Conservation (phyloP, 2,888 invertebrate genomes). For the Gastrophysa polygoni region DNA sequence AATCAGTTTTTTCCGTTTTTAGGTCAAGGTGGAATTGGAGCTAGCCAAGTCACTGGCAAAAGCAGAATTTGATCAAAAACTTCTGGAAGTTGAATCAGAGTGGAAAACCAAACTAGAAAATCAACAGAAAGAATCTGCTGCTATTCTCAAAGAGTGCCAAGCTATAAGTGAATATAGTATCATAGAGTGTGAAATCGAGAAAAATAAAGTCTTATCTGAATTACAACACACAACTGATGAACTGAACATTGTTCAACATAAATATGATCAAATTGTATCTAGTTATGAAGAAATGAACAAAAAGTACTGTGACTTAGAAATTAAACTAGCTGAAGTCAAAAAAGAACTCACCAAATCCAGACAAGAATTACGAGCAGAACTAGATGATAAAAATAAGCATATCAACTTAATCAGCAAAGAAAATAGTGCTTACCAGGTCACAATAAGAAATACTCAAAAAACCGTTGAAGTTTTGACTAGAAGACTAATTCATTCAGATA, state of each 20-base stretch:
- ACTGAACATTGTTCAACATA: conserved; percentile 33
- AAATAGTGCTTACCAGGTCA: conserved; percentile 64
- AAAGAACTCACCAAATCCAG: conserved; percentile 38
- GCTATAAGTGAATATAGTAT: conserved; percentile 63
- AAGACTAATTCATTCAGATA: conserved; percentile 65
- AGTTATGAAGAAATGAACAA: conserved; percentile 35
- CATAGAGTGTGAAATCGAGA: conserved; percentile 62
- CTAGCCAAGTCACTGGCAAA: conserved; percentile 43
- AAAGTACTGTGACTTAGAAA: conserved; percentile 18
- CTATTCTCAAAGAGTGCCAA: conserved; percentile 63
- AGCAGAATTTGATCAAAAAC: conserved; percentile 57
- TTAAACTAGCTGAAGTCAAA: conserved; percentile 15
- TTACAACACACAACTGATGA: conserved; percentile 40
- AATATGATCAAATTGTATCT: conserved; percentile 31
- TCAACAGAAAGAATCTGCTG: conserved; percentile 58
- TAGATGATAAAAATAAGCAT: conserved; percentile 54
- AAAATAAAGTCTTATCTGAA: conserved; percentile 57
- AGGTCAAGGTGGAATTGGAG: conserved; percentile 52
- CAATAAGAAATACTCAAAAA: conserved; percentile 64
- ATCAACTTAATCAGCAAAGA: conserved; percentile 60
- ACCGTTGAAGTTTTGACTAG: conserved; percentile 66
- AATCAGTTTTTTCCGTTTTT: conserved; percentile 13
- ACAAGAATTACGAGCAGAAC: conserved; percentile 20
- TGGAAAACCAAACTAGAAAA: conserved; percentile 57
- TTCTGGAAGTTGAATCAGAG: conserved; percentile 57